These are phyloP conservation scores for Eupeodes latifasciatus DNA, from an alignment of 2,888 invertebrate genomes.

Conservation along the genomic window DNA sequence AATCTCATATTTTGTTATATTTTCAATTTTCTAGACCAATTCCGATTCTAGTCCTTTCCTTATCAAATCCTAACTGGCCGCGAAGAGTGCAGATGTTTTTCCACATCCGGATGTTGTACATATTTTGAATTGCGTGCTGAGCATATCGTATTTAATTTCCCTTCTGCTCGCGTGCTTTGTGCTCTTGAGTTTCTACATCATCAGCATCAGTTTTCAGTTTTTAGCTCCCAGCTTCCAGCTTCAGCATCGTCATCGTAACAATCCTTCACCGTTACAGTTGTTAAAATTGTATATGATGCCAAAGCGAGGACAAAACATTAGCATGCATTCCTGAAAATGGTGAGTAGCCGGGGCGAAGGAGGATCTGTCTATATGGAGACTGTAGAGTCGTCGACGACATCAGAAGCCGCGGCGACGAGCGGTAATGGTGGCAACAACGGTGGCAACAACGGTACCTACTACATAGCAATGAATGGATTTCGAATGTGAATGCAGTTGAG, in stretches of 20 bases:
- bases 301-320: conserved; percentile 47
- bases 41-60: conserved; percentile 1
- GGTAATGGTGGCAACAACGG: not conserved
- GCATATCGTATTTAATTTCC: conserved; percentile 54
- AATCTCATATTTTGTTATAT: not conserved
- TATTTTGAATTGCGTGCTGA: conserved; percentile 66
- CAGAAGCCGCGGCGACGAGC: no score
- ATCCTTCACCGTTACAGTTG: conserved; percentile 3
- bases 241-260: not conserved
- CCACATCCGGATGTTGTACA: conserved; percentile 53
- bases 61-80: not conserved
- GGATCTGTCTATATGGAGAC: not conserved
- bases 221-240: no score
- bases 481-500: conserved; percentile 55
- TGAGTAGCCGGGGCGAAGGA: not conserved
- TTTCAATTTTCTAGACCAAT: conserved; percentile 1
- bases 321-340: not conserved
- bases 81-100: conserved; percentile 50
- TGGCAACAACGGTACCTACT: no score
- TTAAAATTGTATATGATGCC: not conserved
- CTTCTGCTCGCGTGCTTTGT: conserved; percentile 9
- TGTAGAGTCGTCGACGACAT: not conserved
- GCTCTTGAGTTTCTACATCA: conserved; percentile 20
- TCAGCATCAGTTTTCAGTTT: not conserved
- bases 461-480: conserved; percentile 2